Percentiles rank a stretch among this genome's conserved stretches.
phyloP scores from a whole-genome alignment of 2,113 vertebrate species.

The Paracanthobrama guichenoti region DNA sequence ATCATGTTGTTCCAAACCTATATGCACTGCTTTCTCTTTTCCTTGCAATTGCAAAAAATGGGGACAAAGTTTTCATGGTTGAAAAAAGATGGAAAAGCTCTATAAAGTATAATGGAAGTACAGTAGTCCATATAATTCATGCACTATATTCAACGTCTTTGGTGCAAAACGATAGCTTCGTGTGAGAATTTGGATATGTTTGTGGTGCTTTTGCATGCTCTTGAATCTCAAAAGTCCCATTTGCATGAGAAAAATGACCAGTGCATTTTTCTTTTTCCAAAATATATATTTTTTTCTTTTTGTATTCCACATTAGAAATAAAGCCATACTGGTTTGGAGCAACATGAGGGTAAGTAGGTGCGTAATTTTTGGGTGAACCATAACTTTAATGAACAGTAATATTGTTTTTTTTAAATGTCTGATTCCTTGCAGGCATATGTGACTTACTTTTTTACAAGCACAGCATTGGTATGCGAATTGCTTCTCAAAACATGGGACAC shows the following conservation, averaged over 20 bases:
- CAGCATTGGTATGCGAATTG: slow-evolving; percentile 93
- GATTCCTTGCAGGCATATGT: background rate
- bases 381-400: background rate
- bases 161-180: no score
- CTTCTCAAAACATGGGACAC: slow-evolving; percentile 94
- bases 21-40: background rate
- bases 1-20: background rate
- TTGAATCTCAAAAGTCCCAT: no score
- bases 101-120: no score
- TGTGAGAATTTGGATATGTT: no score
- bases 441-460: slow-evolving; percentile 90
- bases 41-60: background rate
- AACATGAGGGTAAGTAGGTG: background rate
- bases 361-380: background rate
- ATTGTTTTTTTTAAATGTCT: background rate
- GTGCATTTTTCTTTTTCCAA: no score
- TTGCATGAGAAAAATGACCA: no score
- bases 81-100: background rate
- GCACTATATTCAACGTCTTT: no score
- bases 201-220: no score
- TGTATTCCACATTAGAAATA: background rate
- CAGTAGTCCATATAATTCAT: no score
- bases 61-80: background rate
- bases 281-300: background rate
- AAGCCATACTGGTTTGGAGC: background rate